phyloP scores from a whole-genome alignment of 2,888 invertebrate species.

The Limulus polyphemus region DNA sequence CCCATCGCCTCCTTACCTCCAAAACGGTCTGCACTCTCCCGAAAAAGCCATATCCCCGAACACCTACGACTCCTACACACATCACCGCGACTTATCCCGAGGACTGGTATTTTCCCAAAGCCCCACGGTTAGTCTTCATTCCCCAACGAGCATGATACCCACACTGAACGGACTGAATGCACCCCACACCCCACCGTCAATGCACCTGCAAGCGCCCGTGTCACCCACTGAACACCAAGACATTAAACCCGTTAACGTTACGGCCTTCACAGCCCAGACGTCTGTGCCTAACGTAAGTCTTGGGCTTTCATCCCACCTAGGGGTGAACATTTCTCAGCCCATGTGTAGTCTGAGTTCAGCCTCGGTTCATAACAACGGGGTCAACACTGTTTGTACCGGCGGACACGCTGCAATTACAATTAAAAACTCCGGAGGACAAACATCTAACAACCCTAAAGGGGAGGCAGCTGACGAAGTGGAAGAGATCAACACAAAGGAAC shows the following conservation, averaged over 20 bases:
- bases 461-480: constrained; percentile 56
- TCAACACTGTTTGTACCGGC: too few relatives aligned
- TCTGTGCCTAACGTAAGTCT: too few relatives aligned
- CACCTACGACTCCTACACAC: constrained; percentile 56
- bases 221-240: constrained; percentile 30
- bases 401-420: too few relatives aligned
- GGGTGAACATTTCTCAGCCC: too few relatives aligned
- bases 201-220: constrained; percentile 37
- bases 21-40: constrained; percentile 61
- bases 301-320: too few relatives aligned
- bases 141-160: constrained; percentile 40
- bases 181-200: constrained; percentile 41
- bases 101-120: constrained; percentile 41
- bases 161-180: constrained; percentile 37
- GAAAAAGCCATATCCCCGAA: constrained; percentile 61
- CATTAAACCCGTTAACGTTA: constrained; percentile 27
- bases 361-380: too few relatives aligned
- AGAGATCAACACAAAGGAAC: constrained; percentile 96
- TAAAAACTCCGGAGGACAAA: not conserved
- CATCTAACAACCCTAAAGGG: not conserved
- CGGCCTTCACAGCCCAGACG: too few relatives aligned
- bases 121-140: constrained; percentile 50
- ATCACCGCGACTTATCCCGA: constrained; percentile 35
- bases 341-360: too few relatives aligned
- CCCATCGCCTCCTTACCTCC: constrained; percentile 60